Conservation (phyloP, 2,888 invertebrate genomes). For the Eupithecia centaureata region DNA sequence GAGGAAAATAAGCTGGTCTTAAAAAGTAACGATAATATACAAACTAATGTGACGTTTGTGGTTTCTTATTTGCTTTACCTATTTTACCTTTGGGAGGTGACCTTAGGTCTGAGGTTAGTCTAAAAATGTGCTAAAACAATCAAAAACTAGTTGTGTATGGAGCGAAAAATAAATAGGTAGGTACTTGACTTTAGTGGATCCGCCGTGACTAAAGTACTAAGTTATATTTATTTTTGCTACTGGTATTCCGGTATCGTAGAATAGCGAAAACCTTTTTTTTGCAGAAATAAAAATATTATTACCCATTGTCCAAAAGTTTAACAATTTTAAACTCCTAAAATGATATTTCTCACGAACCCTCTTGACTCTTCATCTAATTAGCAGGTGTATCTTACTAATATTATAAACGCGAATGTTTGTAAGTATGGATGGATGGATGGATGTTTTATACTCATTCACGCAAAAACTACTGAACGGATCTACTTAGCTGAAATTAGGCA, state of each 20-base stretch:
- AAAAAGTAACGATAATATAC: slow-evolving; percentile 3
- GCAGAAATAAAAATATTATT: slow-evolving; percentile 31
- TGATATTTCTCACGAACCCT: slow-evolving; percentile 25
- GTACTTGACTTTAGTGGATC: too few species aligned
- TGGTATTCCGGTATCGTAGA: background rate
- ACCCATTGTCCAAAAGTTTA: slow-evolving; percentile 31
- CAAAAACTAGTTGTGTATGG: background rate
- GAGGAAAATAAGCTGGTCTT: background rate
- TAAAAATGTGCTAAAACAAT: background rate
- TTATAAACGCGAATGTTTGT: too few species aligned
- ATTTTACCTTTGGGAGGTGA: slow-evolving; percentile 1
- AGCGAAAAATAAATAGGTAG: background rate
- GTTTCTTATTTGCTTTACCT: slow-evolving; percentile 8
- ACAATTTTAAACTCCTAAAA: slow-evolving; percentile 13
- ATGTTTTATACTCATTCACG: too few species aligned
- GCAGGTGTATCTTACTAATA: background rate
- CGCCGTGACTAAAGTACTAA: too few species aligned
- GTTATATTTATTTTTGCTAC: background rate
- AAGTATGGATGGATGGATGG: too few species aligned
- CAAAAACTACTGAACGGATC: too few species aligned
- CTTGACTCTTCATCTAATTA: background rate
- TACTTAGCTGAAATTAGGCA: too few species aligned
- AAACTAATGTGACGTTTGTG: slow-evolving; percentile 4
- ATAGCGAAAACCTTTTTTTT: slow-evolving; percentile 15
- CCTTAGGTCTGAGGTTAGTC: background rate